Evolutionary conservation across 2,797 vertebrate genomes (phyloP).

Genomic region (Tragopan temminckii): DNA sequence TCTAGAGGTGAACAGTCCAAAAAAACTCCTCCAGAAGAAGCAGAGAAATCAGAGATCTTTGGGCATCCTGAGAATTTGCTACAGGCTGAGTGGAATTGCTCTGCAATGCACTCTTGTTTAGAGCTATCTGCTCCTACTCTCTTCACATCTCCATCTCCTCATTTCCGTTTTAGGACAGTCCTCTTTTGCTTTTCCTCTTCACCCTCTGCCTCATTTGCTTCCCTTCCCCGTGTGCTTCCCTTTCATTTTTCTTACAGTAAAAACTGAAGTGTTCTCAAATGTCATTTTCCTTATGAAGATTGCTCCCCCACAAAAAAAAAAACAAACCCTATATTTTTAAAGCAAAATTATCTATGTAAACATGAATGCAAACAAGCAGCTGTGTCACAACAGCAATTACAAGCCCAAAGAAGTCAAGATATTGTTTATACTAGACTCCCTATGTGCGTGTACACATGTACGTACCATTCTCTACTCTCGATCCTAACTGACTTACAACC

Average conservation of each 20-base stretch:
- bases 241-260: not conserved
- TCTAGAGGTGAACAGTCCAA: slow-evolving; percentile 23
- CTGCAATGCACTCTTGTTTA: not conserved
- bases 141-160: not conserved
- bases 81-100: not conserved
- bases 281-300: not conserved
- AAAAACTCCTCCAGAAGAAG: slow-evolving; percentile 25
- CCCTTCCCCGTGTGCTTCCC: not conserved
- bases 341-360: not conserved
- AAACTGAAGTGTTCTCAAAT: not conserved
- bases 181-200: not conserved
- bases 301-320: not conserved
- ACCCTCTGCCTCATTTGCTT: not conserved
- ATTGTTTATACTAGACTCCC: not conserved
- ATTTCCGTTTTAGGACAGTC: not conserved
- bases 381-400: not conserved
- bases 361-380: not conserved
- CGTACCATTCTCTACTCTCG: not conserved
- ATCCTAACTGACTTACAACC: slow-evolving; percentile 1
- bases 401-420: not conserved
- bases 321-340: not conserved
- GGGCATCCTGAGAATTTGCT: slow-evolving; percentile 18
- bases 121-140: not conserved
- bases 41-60: not conserved
- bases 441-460: rapidly evolving